phyloP scores from a whole-genome alignment of 2,888 invertebrate genomes.

The Ypsolopha scabrella region DNA sequence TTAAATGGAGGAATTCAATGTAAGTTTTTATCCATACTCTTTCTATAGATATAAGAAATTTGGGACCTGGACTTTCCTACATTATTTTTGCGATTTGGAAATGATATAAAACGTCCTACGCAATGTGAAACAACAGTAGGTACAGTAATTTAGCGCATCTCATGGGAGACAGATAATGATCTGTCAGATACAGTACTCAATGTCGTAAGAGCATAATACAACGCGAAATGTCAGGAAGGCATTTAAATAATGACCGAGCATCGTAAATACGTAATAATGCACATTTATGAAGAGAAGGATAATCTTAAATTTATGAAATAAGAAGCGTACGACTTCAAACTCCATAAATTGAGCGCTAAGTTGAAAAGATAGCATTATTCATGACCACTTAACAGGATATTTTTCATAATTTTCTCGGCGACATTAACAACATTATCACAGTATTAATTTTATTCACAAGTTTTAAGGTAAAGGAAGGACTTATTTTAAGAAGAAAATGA shows the following conservation, averaged over 20 bases:
- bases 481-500: no score
- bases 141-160: constrained; percentile 9
- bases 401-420: neutral
- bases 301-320: constrained; percentile 31
- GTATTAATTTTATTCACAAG: no score
- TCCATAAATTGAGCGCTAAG: constrained; percentile 2
- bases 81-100: no score
- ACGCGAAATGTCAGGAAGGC: constrained; percentile 28
- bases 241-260: constrained; percentile 26
- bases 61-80: no score
- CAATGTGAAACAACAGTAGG: neutral
- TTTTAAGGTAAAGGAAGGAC: no score
- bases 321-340: constrained; percentile 24
- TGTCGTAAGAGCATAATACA: constrained; percentile 22
- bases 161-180: constrained; percentile 28
- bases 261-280: constrained; percentile 24
- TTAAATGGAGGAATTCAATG: no score
- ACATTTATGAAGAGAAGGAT: constrained; percentile 14
- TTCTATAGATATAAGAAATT: no score
- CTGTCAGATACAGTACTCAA: constrained; percentile 15
- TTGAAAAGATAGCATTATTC: neutral
- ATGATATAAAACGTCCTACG: no score
- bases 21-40: no score
- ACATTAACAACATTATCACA: no score
- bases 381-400: neutral